Evolutionary conservation across 2,888 invertebrate genomes (phyloP), one percentile per base, ranked within the genome.

Genomic region (Aspidiotus destructor): DNA sequence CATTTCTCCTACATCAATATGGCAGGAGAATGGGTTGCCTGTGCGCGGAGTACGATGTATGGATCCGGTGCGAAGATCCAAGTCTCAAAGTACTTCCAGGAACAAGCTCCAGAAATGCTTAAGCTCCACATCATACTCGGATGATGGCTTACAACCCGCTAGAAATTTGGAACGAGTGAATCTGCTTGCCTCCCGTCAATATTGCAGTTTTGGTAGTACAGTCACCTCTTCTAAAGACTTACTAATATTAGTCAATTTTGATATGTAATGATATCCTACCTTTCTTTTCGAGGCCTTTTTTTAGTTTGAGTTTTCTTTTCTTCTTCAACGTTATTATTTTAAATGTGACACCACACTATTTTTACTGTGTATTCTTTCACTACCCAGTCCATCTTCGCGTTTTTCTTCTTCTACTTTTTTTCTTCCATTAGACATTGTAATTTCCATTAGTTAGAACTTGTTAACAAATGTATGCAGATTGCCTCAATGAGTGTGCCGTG

Each of bases 171-270:
- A 72, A 74, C 80, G 81, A 80, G 82, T 76, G 77, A 75, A 75
- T 82, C 84, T 87, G 81, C 85, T 86, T 81, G 85, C 86, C 83
- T 86, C 88, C 84, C 86, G 89, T 83, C 89, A 89, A 85, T 90
- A 89, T 88, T 89, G 88, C 89, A 90, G 89, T 88, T 89, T 90
- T 88, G 89, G 89, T 89, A 90, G 89, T 89, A 89, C 86, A 85
- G 85, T 84, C 85, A 85, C 84, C 84, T 28, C 28, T 28, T 28
- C 28, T 28, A 28, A 28, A 28, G 28, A 28, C 28, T 28, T 73
- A 64, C 11, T 53, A 17, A 65, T 15, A 65, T 57, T 54, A 28
- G 28, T 5, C 28, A 28, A 28, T 5, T 28, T 28, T 28, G 28
- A 28, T 28, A 3, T 28, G 28, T 62, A 42, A 69, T 60, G 53